Conservation (phyloP, 2,797 vertebrate genomes). For the Acropternis orthonyx region DNA sequence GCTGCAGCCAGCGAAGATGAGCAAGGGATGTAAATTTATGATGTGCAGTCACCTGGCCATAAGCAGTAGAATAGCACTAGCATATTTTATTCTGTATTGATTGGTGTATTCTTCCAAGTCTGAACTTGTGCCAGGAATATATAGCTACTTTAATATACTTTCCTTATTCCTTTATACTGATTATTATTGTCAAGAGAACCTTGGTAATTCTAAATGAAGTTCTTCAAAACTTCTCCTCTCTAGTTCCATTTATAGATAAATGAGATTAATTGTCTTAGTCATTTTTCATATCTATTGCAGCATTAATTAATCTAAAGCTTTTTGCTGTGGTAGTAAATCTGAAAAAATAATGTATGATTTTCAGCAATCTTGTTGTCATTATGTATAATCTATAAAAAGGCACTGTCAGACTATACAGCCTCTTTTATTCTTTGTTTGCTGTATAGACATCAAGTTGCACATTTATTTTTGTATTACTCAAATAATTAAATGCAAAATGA, state of each 20-base stretch:
- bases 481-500: neutral
- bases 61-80: neutral
- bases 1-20: neutral
- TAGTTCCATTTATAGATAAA: conserved; percentile 21
- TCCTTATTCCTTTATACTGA: neutral
- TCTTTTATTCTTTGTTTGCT: conserved; percentile 2
- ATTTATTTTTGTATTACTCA: neutral
- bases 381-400: conserved; percentile 13
- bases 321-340: conserved; percentile 39
- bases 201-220: neutral
- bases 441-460: neutral
- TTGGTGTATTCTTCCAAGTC: neutral
- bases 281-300: conserved; percentile 40
- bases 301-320: conserved; percentile 48
- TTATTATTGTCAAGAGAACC: neutral
- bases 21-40: neutral
- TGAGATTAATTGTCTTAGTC: conserved; percentile 6
- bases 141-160: neutral
- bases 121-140: neutral
- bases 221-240: neutral
- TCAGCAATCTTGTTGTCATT: conserved; percentile 32
- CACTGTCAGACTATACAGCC: neutral
- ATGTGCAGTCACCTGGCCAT: neutral
- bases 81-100: neutral
- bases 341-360: conserved; percentile 25